Percentiles rank a stretch among this genome's conserved stretches.
These are phyloP conservation scores for Macropis europaea DNA, from an alignment of 2,888 invertebrate genomes.

Conservation along the genomic window DNA sequence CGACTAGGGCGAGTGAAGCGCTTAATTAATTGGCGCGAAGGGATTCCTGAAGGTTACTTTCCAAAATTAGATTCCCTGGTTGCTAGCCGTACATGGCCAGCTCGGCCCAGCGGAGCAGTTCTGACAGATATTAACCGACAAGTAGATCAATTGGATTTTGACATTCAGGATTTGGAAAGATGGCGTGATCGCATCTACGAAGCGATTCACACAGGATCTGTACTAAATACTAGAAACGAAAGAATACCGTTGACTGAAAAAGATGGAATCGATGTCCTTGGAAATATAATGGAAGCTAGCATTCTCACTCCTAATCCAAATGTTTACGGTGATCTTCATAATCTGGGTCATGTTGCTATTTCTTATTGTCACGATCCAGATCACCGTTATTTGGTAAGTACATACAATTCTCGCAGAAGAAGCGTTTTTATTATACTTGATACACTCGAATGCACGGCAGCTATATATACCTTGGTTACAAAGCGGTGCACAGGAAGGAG, in stretches of 20 bases:
- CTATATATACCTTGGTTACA: too few species aligned
- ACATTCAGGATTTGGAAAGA: conserved; percentile 86
- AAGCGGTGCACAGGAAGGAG: too few species aligned
- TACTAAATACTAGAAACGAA: conserved; percentile 83
- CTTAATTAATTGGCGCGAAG: conserved; percentile 84
- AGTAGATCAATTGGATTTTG: conserved; percentile 84
- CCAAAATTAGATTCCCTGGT: conserved; percentile 91
- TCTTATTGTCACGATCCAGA: conserved; percentile 91
- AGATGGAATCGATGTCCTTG: conserved; percentile 88
- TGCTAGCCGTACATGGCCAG: conserved; percentile 88
- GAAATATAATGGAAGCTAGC: conserved; percentile 88
- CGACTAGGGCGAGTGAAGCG: conserved; percentile 84
- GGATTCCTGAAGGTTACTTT: conserved; percentile 90
- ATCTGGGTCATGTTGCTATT: conserved; percentile 90
- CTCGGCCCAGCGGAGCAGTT: conserved; percentile 83
- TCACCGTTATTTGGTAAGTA: conserved; percentile 84
- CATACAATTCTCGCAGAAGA: too few species aligned
- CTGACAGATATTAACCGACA: conserved; percentile 85
- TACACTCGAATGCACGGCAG: too few species aligned
- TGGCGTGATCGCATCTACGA: conserved; percentile 89
- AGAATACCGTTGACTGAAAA: conserved; percentile 83
- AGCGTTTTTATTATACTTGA: too few species aligned
- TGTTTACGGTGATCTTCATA: conserved; percentile 91
- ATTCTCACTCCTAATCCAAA: conserved; percentile 85
- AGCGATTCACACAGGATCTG: conserved; percentile 85